Percentiles rank a stretch among this genome's conserved stretches.
Evolutionary conservation across 2,113 vertebrate genomes (phyloP).

Genomic region (Sardina pilchardus): DNA sequence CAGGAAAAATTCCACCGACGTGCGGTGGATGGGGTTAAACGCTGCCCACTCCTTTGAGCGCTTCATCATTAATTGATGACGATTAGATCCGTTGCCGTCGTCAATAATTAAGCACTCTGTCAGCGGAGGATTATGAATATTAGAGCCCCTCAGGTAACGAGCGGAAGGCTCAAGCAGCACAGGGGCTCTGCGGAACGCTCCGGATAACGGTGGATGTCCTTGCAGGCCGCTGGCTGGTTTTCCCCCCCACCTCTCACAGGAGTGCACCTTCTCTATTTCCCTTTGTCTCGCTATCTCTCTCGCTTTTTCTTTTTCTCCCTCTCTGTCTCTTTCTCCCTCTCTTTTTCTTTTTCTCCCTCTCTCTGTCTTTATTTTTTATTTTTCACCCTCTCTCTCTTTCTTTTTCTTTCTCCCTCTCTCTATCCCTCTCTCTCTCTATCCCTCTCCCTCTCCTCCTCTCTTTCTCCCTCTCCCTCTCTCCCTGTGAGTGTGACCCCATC

Average conservation of each 20-base stretch:
- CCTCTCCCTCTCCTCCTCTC: neutral
- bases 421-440: neutral
- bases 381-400: neutral
- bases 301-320: neutral
- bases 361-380: neutral
- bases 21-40: neutral
- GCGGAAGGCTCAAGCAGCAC: neutral
- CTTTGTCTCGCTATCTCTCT: neutral
- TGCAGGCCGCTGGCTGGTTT: neutral
- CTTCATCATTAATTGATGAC: conserved; percentile 13
- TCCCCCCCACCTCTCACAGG: neutral
- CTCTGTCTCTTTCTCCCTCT: neutral
- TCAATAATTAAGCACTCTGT: conserved; percentile 1
- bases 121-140: conserved; percentile 16
- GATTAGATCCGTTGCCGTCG: neutral
- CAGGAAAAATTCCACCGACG: neutral
- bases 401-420: neutral
- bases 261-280: neutral
- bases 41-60: neutral
- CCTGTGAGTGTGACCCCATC: neutral
- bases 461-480: neutral
- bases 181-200: neutral
- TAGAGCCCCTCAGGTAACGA: conserved; percentile 8
- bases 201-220: neutral
- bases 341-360: neutral